Percentiles rank a stretch among this genome's conserved stretches.
These are phyloP conservation scores for Daboia siamensis DNA, from an alignment of 2,113 vertebrate genomes.

Conservation along the genomic window DNA sequence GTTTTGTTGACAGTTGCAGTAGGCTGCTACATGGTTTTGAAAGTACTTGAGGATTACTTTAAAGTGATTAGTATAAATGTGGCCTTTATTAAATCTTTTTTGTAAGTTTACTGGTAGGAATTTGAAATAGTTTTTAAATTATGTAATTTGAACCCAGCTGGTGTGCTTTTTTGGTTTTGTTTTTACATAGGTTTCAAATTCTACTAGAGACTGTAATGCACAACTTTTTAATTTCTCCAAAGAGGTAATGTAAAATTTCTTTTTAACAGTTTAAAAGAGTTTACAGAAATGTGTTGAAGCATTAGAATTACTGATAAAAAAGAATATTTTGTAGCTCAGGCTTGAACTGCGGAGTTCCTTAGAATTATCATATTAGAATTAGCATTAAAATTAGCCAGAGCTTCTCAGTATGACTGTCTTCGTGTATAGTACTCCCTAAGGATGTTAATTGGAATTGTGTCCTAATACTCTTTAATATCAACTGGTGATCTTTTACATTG, in stretches of 20 bases:
- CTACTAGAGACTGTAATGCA: constrained; percentile 80
- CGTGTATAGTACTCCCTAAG: background rate
- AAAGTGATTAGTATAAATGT: background rate
- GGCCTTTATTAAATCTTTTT: constrained; percentile 1
- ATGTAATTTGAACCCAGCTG: constrained; percentile 35
- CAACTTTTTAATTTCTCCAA: constrained; percentile 88
- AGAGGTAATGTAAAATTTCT: constrained; percentile 74
- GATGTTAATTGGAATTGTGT: constrained; percentile 27
- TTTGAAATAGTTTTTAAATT: constrained; percentile 13
- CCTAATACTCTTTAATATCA: background rate
- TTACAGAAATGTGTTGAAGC: constrained; percentile 39
- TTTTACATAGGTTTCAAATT: constrained; percentile 82
- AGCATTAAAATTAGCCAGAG: constrained; percentile 18
- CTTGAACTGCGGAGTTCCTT: background rate
- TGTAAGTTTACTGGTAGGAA: constrained; percentile 40
- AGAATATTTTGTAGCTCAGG: background rate
- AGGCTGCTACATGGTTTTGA: background rate
- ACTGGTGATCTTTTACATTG: background rate
- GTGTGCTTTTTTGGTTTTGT: constrained; percentile 43
- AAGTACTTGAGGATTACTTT: background rate
- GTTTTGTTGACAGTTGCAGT: background rate
- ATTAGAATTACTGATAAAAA: background rate
- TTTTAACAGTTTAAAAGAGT: constrained; percentile 33
- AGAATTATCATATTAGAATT: background rate
- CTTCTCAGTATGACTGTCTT: constrained; percentile 6